Evolutionary conservation across 2,888 invertebrate genomes (phyloP), one percentile per base, ranked within the genome.

Genomic region (Nymphalis c-album): DNA sequence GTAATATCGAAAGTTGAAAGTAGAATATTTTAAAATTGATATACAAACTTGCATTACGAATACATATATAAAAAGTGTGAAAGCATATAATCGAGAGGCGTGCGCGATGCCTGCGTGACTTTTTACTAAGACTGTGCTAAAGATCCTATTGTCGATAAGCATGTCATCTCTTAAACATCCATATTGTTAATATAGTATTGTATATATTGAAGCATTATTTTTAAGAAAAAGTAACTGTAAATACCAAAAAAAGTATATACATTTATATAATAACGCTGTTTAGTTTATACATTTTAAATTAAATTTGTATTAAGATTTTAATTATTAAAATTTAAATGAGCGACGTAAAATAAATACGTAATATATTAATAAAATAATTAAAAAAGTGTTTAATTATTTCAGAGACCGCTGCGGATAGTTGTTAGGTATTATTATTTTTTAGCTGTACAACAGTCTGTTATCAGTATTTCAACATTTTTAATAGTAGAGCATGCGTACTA

Each of bases 1-100:
- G 64, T 67, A 64, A 64, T 57, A 60, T 67, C 57, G 71, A 71
- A 70, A 68, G 71, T 71, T 64, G 60, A 59, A 58, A 64, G 47
- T 57, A 57, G 63, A 62, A 60, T 69, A 63, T 63, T 71, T 62
- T 51, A 60, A 65, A 67, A 63, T 47, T 35, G 58, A 31, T 10
- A 46, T 65, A 31, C 17, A 8, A 60, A 55, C 59, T 64, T 59
- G 61, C 67, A 55, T 67, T 59, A 60, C 62, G 55, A 58, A 62
- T 63, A 55, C 50, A 60, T 60, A 59, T 67, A 46, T 47, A 62
- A 51, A 64, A 69, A 62, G 63, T 63, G 64, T 67, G 71, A 71
- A 71, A 71, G 69, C 69, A 67, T 69, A 63, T 64, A 51, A 46
- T 61, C 35, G 50, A 64, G 10, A 60, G 17, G 69, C 51, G 57